A percentile compares a stretch with the other conserved stretches of the same genome.
Conservation (phyloP, 2,888 invertebrate species). For the Cheilosia urbana region DNA sequence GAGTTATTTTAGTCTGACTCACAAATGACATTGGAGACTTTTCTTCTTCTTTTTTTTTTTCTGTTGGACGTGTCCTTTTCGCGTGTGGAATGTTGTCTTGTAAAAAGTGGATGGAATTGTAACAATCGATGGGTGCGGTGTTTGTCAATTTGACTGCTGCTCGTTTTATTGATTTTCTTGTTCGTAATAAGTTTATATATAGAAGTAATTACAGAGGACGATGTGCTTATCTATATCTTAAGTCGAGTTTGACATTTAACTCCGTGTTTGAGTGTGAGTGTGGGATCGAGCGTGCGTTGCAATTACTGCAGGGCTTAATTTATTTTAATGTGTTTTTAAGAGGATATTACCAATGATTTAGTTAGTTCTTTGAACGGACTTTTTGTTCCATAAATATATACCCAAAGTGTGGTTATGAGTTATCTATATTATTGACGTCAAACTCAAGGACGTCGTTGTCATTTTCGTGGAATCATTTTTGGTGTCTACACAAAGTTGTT, state of each 20-base stretch:
- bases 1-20: conserved; percentile 62
- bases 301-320: no score
- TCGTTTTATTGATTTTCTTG: conserved; percentile 5
- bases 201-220: not conserved
- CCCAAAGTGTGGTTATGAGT: no score
- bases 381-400: no score
- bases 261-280: no score
- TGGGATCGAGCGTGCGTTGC: no score
- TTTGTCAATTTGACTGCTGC: conserved; percentile 16
- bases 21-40: conserved; percentile 63
- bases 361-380: no score
- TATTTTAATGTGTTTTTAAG: no score
- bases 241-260: not conserved
- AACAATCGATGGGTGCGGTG: conserved; percentile 10
- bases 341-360: no score
- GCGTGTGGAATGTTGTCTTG: not conserved
- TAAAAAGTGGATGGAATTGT: not conserved
- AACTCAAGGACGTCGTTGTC: no score
- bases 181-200: not conserved
- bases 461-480: no score
- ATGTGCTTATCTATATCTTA: not conserved
- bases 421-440: no score
- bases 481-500: no score
- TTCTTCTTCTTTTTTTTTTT: not conserved
- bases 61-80: conserved; percentile 30